phyloP scores from a whole-genome alignment of 2,888 invertebrate genomes.

The Epirrita christyi region DNA sequence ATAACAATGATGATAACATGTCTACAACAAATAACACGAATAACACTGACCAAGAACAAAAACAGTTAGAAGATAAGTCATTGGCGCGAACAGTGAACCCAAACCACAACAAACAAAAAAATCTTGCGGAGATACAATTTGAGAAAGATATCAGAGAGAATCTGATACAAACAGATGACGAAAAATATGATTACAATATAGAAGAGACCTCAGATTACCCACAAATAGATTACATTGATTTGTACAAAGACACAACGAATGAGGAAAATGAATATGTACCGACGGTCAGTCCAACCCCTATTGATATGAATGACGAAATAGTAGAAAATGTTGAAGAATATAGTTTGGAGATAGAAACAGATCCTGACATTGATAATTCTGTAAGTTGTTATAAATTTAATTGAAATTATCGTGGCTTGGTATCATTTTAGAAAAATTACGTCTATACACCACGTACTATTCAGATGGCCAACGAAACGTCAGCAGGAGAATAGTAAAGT shows the following conservation, averaged over 20 bases:
- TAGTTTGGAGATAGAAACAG: constrained; percentile 21
- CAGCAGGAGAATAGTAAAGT: too few species aligned
- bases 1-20: constrained; percentile 18
- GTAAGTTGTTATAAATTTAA: too few species aligned
- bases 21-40: constrained; percentile 22
- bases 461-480: too few species aligned
- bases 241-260: constrained; percentile 30
- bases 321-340: constrained; percentile 26
- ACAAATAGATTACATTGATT: constrained; percentile 24
- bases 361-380: constrained; percentile 17
- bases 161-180: constrained; percentile 54
- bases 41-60: neutral
- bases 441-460: too few species aligned
- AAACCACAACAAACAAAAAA: neutral
- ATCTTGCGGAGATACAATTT: constrained; percentile 16
- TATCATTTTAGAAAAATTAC: too few species aligned
- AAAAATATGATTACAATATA: constrained; percentile 43
- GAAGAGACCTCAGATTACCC: constrained; percentile 38
- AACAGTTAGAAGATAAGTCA: neutral
- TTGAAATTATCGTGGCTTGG: too few species aligned
- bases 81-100: neutral
- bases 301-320: constrained; percentile 20
- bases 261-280: constrained; percentile 25
- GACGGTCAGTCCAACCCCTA: constrained; percentile 18
- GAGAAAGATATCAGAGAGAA: constrained; percentile 43